Base-by-base conservation (phyloP, 2,888 invertebrate species). In the Rhagonycha lutea region DNA sequence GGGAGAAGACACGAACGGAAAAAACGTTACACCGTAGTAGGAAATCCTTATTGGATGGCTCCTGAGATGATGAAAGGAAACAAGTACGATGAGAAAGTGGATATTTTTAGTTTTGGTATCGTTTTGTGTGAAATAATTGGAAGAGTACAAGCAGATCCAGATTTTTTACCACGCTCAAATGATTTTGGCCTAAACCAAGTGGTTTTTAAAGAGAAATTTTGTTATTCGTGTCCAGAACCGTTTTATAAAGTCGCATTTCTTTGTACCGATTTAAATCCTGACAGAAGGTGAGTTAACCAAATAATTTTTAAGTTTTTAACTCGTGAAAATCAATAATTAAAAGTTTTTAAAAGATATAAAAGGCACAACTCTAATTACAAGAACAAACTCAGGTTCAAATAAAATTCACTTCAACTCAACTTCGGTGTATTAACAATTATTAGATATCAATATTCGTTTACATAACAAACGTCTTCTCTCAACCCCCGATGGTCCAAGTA, bases 41-140 rank as follows among this genome's bases (percentile, higher is more conserved):
- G 98, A 1, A 98, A 97, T 90, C 98, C 98, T 0, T 98, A 97
- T 88, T 98, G 98, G 97, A 98, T 98, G 98, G 98, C 98, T 0
- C 98, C 98, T 0, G 98, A 98, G 88, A 98, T 98, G 98, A 96
- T 98, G 96, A 96, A 95, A 86, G 97, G 97, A 18, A 95, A 96
- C 84, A 95, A 95, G 80, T 98, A 98, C 86, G 98, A 98, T 85
- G 98, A 98, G 86, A 97, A 97, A 87, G 98, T 98, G 0, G 98
- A 98, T 85, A 94, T 98, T 78, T 98, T 98, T 88, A 97, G 97
- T 26, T 98, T 96, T 88, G 98, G 98, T 32, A 98, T 98, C 80
- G 94, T 98, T 77, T 89, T 98, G 4, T 98, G 98, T 86, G 98
- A 98, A 94, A 96, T 98, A 82, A 98, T 98, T 84, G 98, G 98